A percentile compares a stretch with the other conserved stretches of the same genome.
These are phyloP conservation scores for Darevskia mixta DNA, from an alignment of 2,797 vertebrate genomes.

Conservation along the genomic window DNA sequence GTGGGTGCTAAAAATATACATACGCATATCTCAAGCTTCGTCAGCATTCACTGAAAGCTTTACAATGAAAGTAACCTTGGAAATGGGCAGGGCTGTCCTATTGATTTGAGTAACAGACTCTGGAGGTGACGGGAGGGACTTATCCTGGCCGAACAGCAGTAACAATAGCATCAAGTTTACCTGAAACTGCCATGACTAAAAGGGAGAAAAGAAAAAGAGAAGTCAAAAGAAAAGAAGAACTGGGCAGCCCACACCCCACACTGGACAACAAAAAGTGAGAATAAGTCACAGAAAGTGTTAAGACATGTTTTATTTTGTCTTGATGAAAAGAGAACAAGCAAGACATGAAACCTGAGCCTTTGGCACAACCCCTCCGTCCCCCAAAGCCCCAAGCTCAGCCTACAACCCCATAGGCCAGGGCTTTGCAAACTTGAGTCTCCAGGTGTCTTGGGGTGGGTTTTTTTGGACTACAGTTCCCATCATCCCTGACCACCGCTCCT, in stretches of 20 bases:
- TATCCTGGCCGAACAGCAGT: not conserved
- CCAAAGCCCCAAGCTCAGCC: too few relatives aligned
- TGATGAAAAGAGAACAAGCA: constrained; percentile 12
- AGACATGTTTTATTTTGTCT: not conserved
- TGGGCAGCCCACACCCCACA: not conserved
- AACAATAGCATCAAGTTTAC: not conserved
- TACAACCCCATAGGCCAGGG: too few relatives aligned
- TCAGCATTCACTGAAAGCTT: too few relatives aligned
- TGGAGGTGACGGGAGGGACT: not conserved
- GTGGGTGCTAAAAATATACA: too few relatives aligned
- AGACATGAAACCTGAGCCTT: not conserved
- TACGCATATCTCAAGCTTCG: too few relatives aligned
- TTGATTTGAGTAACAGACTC: not conserved
- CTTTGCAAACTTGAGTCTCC: too few relatives aligned
- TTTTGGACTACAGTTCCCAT: too few relatives aligned
- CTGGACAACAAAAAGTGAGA: constrained; percentile 27
- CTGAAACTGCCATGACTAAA: not conserved
- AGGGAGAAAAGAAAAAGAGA: not conserved
- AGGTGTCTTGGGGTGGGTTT: too few relatives aligned
- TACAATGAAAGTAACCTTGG: not conserved
- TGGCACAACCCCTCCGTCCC: too few relatives aligned
- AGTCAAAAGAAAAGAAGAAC: not conserved
- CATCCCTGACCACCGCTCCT: too few relatives aligned
- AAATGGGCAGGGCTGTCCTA: not conserved
- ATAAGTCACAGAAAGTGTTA: constrained; percentile 8